Base-by-base conservation (phyloP, 92 coral and sea anemone species). In the Zoanthus solanderi region DNA sequence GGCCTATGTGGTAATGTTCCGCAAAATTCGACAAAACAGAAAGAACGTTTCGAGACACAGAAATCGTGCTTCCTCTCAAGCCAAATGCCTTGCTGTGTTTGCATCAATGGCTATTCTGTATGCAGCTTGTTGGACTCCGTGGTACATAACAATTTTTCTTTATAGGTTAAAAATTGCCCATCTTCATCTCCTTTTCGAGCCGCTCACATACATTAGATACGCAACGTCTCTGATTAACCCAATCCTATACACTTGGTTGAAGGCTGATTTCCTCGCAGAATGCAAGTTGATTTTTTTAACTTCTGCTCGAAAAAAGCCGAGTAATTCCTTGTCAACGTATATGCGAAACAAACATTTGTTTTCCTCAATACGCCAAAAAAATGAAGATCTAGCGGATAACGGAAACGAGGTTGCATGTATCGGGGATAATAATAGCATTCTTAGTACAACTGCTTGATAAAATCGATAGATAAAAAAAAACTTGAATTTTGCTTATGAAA, bases 81-180 rank as follows among this genome's bases (percentile, higher is more conserved):
- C 54, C 78, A 90, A 80, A 87, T 87, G 93, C 56, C 50, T 67
- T 75, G 28, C 58, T 16, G 52, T 87, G 42, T 90, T 90, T 90
- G 90, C 84, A 44, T 28, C 88, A 13, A 90, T 90, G 93, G 93
- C 93, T 9, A 72, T 23, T 60, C n/a, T 87, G 4, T 87, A 87
- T 63, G 87, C 90, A 2, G 75, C 53, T 23, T 90, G 93, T 77
- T 90, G 93, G 93, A 28, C 76, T 13, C 93, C 93, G 52, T 90
- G 87, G 90, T 90, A 78, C 69, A 56, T 75, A 15, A 47, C 84
- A 16, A 29, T 42, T 48, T 60, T 50, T 9, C 87, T 90, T 7
- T 7, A 2, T 44, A 15, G 69, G 10, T 60, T 75, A 0, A 9
- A 54, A 54, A 32, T 28, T 0, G 34, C 37, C 29, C 32, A 66